Conservation (phyloP, 2,113 vertebrate genomes). For the Ceyx melanurus region DNA sequence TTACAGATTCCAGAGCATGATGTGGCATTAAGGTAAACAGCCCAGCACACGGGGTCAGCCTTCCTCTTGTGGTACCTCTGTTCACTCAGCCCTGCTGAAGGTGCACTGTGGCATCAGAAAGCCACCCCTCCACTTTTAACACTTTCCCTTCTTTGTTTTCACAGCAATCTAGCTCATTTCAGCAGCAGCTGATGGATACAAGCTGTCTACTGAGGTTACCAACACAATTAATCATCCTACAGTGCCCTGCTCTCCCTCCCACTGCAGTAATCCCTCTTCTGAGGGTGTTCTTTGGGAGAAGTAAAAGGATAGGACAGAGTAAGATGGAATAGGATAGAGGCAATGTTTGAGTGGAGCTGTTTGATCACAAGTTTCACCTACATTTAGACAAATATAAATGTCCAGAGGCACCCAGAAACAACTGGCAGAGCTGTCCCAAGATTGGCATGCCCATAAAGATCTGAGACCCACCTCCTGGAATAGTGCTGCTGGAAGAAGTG, state of each 20-base stretch:
- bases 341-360: neutral
- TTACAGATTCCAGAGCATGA: neutral
- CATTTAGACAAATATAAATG: neutral
- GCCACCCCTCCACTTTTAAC: neutral
- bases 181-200: neutral
- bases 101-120: neutral
- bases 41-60: neutral
- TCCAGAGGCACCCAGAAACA: neutral
- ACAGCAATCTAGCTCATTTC: rapidly evolving
- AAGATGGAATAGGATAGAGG: neutral
- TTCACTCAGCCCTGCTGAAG: neutral
- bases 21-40: neutral
- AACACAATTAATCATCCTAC: neutral
- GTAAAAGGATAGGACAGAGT: neutral
- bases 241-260: neutral
- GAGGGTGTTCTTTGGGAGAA: neutral
- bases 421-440: neutral
- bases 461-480: neutral
- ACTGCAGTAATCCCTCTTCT: neutral
- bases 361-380: neutral
- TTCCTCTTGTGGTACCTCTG: neutral
- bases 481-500: neutral
- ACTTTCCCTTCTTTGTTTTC: neutral
- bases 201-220: neutral
- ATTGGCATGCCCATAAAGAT: neutral